Evolutionary conservation across 2,113 vertebrate species (phyloP).

Genomic region (Leptobrachium leishanense): DNA sequence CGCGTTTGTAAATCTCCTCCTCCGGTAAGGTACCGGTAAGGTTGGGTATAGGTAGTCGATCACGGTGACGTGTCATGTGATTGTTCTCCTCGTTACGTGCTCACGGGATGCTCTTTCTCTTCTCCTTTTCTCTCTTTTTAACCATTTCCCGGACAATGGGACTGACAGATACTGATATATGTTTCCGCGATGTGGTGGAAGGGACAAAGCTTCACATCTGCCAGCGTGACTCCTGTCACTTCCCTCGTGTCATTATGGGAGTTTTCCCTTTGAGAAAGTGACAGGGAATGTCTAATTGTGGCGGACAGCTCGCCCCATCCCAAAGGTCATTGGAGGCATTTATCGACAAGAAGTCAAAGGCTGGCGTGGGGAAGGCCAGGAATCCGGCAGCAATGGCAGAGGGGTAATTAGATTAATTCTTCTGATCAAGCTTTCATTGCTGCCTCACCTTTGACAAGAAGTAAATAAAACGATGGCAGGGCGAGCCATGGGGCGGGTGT

Average conservation of each 20-base stretch:
- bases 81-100: too few relatives aligned
- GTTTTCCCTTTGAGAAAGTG: constrained; percentile 14
- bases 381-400: constrained; percentile 10
- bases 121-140: too few relatives aligned
- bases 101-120: too few relatives aligned
- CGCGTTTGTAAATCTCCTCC: too few relatives aligned
- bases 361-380: background rate
- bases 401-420: constrained; percentile 25
- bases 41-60: too few relatives aligned
- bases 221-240: constrained; percentile 6
- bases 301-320: background rate
- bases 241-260: background rate
- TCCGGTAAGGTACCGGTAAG: too few relatives aligned
- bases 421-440: constrained; percentile 15
- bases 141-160: background rate
- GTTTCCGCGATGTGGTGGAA: background rate
- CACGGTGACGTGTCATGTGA: too few relatives aligned
- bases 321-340: constrained; percentile 19
- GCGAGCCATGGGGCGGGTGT: background rate
- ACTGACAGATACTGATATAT: background rate
- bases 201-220: background rate
- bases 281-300: constrained; percentile 10
- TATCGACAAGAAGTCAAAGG: constrained; percentile 25
- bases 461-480: constrained; percentile 2
- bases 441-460: constrained; percentile 2